These are phyloP conservation scores for Bujurquina vittata DNA, from an alignment of 2,113 vertebrate genomes.

Conservation along the genomic window DNA sequence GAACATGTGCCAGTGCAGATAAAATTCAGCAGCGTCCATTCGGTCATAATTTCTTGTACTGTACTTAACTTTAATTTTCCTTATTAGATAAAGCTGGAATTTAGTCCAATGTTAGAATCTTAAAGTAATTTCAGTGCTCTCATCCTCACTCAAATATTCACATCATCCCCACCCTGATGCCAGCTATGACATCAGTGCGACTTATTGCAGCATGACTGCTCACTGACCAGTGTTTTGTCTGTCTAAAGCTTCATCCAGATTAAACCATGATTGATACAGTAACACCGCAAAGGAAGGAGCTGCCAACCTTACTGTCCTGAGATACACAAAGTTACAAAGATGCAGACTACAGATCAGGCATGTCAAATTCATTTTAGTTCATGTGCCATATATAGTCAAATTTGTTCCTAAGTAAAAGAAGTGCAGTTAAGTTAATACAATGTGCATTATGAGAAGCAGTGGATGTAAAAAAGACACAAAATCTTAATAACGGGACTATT, in stretches of 20 bases:
- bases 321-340: too few species aligned
- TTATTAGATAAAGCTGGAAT: neutral
- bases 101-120: too few species aligned
- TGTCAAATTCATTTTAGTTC: too few species aligned
- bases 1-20: neutral
- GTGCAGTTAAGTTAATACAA: neutral
- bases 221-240: neutral
- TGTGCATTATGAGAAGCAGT: neutral
- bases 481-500: neutral
- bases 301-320: too few species aligned
- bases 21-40: neutral
- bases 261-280: neutral
- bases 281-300: neutral
- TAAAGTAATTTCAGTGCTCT: neutral
- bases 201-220: neutral
- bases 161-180: neutral
- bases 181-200: neutral
- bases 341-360: too few species aligned
- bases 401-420: neutral
- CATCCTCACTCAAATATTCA: slow-evolving; percentile 1
- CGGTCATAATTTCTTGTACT: neutral
- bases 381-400: too few species aligned
- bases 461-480: neutral
- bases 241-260: neutral
- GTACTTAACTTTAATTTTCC: neutral